phyloP scores from a whole-genome alignment of 2,113 vertebrate genomes.

The Phrynosoma platyrhinos region DNA sequence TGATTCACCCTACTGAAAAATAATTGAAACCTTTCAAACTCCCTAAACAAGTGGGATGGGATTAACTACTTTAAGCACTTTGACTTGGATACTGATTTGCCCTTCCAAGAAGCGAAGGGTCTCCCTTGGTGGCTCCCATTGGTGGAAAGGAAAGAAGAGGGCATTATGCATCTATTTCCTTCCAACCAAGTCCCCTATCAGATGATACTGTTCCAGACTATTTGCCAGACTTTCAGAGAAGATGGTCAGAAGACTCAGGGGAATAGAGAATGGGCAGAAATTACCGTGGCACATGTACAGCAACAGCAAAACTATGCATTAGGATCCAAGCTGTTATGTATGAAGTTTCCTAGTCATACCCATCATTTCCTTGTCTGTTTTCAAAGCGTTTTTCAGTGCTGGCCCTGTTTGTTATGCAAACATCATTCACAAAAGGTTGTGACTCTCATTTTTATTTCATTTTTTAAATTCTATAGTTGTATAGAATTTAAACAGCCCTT shows the following conservation, averaged over 20 bases:
- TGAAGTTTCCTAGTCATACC: not conserved
- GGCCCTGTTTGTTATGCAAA: not conserved
- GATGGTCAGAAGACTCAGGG: not conserved
- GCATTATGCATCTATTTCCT: not conserved
- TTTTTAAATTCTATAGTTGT: too few species aligned
- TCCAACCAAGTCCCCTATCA: not conserved
- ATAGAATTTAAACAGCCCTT: too few species aligned
- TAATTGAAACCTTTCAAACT: not conserved
- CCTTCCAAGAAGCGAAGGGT: not conserved
- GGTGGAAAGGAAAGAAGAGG: not conserved
- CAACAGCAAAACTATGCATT: not conserved
- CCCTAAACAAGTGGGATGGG: not conserved
- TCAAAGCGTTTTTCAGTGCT: not conserved
- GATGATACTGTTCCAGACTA: too few species aligned
- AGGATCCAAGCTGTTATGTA: not conserved
- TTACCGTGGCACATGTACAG: not conserved
- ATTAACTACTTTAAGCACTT: not conserved
- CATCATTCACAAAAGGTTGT: not conserved
- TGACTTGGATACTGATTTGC: not conserved
- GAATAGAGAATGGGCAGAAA: not conserved
- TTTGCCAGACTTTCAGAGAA: too few species aligned
- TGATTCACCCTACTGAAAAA: not conserved
- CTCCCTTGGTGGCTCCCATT: not conserved
- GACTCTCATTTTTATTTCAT: too few species aligned
- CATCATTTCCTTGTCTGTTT: not conserved